A percentile compares a stretch with the other conserved stretches of the same genome.
Conservation (phyloP, 2,888 invertebrate species). For the Volucella bombylans region DNA sequence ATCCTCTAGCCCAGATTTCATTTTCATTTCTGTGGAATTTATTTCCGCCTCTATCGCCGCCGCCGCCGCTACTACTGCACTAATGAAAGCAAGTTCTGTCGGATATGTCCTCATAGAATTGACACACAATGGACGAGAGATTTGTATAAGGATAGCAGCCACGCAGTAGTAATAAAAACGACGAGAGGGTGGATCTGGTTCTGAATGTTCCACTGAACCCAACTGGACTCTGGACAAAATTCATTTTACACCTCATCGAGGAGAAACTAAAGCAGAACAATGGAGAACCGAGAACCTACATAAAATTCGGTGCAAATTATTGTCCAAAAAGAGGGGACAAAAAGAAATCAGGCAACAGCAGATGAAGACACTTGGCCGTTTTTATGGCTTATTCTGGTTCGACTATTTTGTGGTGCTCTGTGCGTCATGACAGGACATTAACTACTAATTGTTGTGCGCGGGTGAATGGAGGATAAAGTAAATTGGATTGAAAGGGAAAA, state of each 20-base stretch:
- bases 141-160: slow-evolving; percentile 45
- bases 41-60: slow-evolving; percentile 37
- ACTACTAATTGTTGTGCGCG: slow-evolving; percentile 54
- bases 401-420: neutral
- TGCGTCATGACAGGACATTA: slow-evolving; percentile 50
- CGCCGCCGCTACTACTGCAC: slow-evolving; percentile 11
- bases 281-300: slow-evolving; percentile 14
- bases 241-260: slow-evolving; percentile 69
- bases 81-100: slow-evolving; percentile 49
- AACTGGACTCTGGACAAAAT: slow-evolving; percentile 20
- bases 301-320: slow-evolving; percentile 59
- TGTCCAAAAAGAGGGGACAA: slow-evolving; percentile 19
- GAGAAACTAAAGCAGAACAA: slow-evolving; percentile 65
- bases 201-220: neutral
- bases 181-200: slow-evolving; percentile 14
- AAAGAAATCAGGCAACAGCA: neutral
- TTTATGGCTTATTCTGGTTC: slow-evolving; percentile 50
- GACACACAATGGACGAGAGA: slow-evolving; percentile 56
- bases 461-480: slow-evolving; percentile 23
- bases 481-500: slow-evolving; percentile 20
- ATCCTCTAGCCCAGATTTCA: slow-evolving; percentile 55
- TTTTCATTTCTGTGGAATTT: slow-evolving; percentile 30
- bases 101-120: slow-evolving; percentile 57
- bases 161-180: slow-evolving; percentile 6
- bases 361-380: slow-evolving; percentile 66